These are phyloP conservation scores for Desoria tigrina DNA, from an alignment of 2,888 invertebrate genomes.

Conservation along the genomic window DNA sequence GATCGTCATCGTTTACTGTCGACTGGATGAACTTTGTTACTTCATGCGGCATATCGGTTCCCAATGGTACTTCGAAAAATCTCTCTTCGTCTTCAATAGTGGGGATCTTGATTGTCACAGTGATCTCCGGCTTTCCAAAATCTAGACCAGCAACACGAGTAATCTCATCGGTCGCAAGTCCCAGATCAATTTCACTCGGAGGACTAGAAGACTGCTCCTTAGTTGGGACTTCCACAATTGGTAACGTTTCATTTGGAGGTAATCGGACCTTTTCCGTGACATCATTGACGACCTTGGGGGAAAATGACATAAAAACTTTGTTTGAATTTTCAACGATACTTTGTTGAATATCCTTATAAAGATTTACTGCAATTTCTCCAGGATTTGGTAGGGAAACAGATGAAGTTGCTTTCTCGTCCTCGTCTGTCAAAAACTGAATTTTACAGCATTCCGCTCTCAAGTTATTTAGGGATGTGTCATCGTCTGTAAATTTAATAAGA, in stretches of 20 bases:
- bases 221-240: too few relatives aligned
- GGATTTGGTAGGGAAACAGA: conserved; percentile 2
- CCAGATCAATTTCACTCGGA: too few relatives aligned
- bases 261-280: too few relatives aligned
- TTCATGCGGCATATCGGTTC: too few relatives aligned
- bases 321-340: conserved; percentile 1
- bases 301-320: not conserved
- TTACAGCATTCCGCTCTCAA: conserved; percentile 37
- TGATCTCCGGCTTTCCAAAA: not conserved
- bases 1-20: not conserved
- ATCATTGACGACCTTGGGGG: not conserved
- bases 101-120: not conserved
- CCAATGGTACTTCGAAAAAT: too few relatives aligned
- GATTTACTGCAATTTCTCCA: not conserved
- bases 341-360: too few relatives aligned
- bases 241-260: too few relatives aligned
- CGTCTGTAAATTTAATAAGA: conserved; percentile 37
- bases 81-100: too few relatives aligned
- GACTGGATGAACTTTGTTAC: too few relatives aligned
- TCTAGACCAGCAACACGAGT: not conserved
- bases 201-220: too few relatives aligned
- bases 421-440: not conserved
- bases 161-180: too few relatives aligned
- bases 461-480: conserved; percentile 40
- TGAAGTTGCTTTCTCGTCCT: too few relatives aligned